Evolutionary conservation across 2,113 vertebrate species (phyloP).

Genomic region (Phocoena sinus): DNA sequence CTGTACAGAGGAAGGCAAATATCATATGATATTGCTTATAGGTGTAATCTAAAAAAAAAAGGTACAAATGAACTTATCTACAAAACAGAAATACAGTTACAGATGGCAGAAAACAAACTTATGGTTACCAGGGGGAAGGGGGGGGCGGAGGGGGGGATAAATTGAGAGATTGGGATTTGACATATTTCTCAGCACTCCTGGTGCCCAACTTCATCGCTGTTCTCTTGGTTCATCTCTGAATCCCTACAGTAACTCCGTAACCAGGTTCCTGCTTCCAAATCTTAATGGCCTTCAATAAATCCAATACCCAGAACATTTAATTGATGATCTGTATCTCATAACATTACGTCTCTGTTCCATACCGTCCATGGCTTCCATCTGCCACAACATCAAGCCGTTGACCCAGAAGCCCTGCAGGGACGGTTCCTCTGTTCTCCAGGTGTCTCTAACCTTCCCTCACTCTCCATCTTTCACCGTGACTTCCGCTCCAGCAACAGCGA

Average conservation of each 20-base stretch:
- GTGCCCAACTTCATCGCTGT: not conserved
- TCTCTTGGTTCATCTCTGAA: not conserved
- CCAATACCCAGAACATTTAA: not conserved
- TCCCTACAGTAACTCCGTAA: not conserved
- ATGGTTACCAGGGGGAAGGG: no score
- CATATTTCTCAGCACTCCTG: not conserved
- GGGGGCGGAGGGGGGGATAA: no score
- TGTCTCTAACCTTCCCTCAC: not conserved
- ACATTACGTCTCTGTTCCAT: not conserved
- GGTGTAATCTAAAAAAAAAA: no score
- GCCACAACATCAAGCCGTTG: not conserved
- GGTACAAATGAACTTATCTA: no score
- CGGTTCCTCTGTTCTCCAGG: not conserved
- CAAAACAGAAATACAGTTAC: no score
- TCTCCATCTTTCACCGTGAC: not conserved
- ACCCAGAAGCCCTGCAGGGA: not conserved
- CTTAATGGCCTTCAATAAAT: not conserved
- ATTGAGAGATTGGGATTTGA: no score
- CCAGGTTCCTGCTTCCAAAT: not conserved
- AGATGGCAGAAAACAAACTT: no score
- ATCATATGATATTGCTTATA: no score
- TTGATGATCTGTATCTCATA: not conserved
- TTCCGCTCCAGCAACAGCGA: not conserved
- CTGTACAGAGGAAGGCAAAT: no score
- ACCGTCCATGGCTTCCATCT: not conserved